Percentiles rank a stretch among this genome's conserved stretches.
Evolutionary conservation across 2,797 vertebrate genomes (phyloP).

Genomic region (Anableps anableps): DNA sequence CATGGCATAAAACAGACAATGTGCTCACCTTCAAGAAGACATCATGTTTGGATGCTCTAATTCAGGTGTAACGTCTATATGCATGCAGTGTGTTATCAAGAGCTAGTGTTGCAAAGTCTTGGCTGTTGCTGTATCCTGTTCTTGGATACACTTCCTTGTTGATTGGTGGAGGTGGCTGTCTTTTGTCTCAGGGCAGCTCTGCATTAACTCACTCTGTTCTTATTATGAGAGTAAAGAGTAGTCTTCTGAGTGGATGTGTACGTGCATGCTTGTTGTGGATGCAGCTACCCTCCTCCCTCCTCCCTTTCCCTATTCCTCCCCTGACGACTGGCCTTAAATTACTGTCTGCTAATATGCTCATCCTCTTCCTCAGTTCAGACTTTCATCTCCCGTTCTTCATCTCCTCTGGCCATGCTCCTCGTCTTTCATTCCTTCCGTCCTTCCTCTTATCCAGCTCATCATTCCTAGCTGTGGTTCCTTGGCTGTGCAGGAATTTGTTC

Average conservation of each 20-base stretch:
- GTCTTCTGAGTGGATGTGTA: conserved; percentile 15
- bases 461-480: conserved; percentile 34
- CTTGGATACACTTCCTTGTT: conserved; percentile 55
- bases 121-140: conserved; percentile 52
- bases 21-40: background rate
- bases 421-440: conserved; percentile 51
- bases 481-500: conserved; percentile 54
- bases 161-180: conserved; percentile 45
- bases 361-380: conserved; percentile 32
- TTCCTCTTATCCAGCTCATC: conserved; percentile 29
- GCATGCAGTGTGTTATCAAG: conserved; percentile 21
- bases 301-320: conserved; percentile 17
- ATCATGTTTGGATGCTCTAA: background rate
- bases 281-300: background rate
- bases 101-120: conserved; percentile 38
- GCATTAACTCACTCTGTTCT: conserved; percentile 60
- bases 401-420: conserved; percentile 35
- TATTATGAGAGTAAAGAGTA: conserved; percentile 48
- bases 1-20: background rate
- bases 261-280: conserved; percentile 36
- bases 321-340: conserved; percentile 49
- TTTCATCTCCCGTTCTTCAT: conserved; percentile 59
- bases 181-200: conserved; percentile 57
- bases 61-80: conserved; percentile 5
- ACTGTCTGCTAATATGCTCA: conserved; percentile 53